Conservation (phyloP, 2,888 invertebrate genomes). For the Ashinkailepas kermadecensis region DNA sequence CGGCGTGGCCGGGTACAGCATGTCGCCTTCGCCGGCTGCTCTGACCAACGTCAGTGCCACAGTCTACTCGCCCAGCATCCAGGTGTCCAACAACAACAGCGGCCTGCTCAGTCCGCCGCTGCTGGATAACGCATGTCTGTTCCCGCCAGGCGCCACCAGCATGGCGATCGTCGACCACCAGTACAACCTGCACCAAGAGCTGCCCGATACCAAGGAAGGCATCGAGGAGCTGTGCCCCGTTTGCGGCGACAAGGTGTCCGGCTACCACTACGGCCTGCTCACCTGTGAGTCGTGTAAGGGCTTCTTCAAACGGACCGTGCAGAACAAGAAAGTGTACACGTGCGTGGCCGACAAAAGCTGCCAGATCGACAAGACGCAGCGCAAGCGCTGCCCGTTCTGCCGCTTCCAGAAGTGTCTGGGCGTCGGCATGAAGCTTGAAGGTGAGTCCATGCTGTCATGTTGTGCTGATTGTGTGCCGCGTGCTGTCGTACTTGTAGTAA, state of each 20-base stretch:
- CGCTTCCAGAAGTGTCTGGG: conserved; percentile 98
- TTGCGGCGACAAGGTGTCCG: conserved; percentile 97
- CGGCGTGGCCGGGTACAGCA: neutral
- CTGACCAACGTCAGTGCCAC: neutral
- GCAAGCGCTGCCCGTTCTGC: conserved; percentile 97
- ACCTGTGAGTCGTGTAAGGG: conserved; percentile 99
- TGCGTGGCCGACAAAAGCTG: conserved; percentile 97
- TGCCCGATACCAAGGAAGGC: conserved; percentile 85
- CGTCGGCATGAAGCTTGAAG: conserved; percentile 99
- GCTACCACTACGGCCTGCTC: conserved; percentile 97
- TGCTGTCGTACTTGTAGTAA: no score
- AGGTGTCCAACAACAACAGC: conserved; percentile 10
- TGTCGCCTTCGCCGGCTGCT: neutral
- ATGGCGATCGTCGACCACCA: conserved; percentile 1
- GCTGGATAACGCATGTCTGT: conserved; percentile 8
- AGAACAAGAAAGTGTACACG: conserved; percentile 99
- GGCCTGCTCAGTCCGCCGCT: neutral
- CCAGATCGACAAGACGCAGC: conserved; percentile 98
- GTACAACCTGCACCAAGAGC: conserved; percentile 18
- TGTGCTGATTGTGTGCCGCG: no score
- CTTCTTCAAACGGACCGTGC: conserved; percentile 98
- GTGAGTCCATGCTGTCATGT: conserved; percentile 53
- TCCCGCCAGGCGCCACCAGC: conserved; percentile 6
- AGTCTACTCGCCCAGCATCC: neutral
- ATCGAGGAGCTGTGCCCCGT: conserved; percentile 96